These are phyloP conservation scores for Cheilosia variabilis DNA, from an alignment of 2,888 invertebrate species.

Conservation along the genomic window DNA sequence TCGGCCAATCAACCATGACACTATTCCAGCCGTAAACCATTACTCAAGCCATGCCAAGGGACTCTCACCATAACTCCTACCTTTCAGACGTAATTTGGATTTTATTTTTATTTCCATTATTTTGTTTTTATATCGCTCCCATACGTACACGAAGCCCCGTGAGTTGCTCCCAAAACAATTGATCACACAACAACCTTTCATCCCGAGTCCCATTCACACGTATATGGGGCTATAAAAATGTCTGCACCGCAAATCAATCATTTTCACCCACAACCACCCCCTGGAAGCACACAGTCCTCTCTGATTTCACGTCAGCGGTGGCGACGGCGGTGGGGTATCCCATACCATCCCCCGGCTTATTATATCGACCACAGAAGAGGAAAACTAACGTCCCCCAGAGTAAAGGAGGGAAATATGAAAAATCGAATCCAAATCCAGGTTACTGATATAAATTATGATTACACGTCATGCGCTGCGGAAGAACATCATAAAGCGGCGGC, in stretches of 20 bases:
- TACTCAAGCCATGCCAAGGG: constrained; percentile 13
- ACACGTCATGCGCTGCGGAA: constrained; percentile 68
- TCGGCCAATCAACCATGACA: not conserved
- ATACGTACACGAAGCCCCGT: constrained; percentile 31
- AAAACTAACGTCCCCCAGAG: constrained; percentile 44
- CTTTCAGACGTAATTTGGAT: constrained; percentile 45
- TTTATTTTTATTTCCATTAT: constrained; percentile 34
- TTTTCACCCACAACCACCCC: constrained; percentile 39
- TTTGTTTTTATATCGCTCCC: constrained; percentile 31
- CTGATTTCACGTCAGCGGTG: constrained; percentile 31
- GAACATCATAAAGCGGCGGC: constrained; percentile 53
- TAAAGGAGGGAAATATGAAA: constrained; percentile 51
- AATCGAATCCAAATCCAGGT: constrained; percentile 73
- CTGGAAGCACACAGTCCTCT: constrained; percentile 1
- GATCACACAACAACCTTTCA: constrained; percentile 58
- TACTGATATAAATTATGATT: constrained; percentile 72
- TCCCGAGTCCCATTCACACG: constrained; percentile 45
- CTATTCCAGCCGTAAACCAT: not conserved
- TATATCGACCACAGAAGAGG: constrained; percentile 18
- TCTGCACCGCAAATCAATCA: constrained; percentile 71
- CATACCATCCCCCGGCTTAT: constrained; percentile 45
- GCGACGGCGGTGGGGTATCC: not conserved
- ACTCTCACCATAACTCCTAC: constrained; percentile 35
- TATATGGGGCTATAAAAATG: constrained; percentile 58
- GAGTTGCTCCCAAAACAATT: constrained; percentile 51